Conservation (phyloP, 1,140 invertebrate species). For the Monochamus saltuarius region DNA sequence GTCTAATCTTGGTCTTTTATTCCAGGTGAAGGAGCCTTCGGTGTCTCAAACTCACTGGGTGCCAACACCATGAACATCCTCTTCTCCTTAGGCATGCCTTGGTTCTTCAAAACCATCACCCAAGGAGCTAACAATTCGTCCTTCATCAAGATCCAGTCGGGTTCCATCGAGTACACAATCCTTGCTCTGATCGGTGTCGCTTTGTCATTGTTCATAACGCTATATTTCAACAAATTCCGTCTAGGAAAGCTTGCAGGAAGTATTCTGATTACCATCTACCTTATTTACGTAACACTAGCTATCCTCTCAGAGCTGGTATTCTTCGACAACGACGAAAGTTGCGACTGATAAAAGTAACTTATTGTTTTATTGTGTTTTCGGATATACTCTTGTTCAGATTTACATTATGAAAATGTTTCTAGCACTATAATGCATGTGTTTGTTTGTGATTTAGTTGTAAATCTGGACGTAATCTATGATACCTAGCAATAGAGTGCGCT, state of each 20-base stretch:
- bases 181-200: constrained; percentile 63
- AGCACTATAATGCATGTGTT: too few species aligned
- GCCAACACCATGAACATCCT: constrained; percentile 84
- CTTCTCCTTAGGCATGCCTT: constrained; percentile 81
- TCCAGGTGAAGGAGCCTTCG: constrained; percentile 79
- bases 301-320: constrained; percentile 52
- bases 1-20: constrained; percentile 12
- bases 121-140: constrained; percentile 52
- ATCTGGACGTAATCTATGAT: too few species aligned
- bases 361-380: too few species aligned
- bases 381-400: too few species aligned
- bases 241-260: constrained; percentile 61
- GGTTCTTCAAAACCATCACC: constrained; percentile 73
- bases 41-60: constrained; percentile 80
- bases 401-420: too few species aligned
- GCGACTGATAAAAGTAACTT: too few species aligned
- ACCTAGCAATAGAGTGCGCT: too few species aligned
- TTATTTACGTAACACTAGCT: constrained; percentile 63
- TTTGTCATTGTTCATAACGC: constrained; percentile 57
- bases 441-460: too few species aligned
- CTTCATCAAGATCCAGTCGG: constrained; percentile 58
- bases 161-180: constrained; percentile 65
- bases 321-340: constrained; percentile 4
- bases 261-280: constrained; percentile 61
- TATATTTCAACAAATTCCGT: constrained; percentile 60